Evolutionary conservation across 2,888 invertebrate genomes (phyloP), one percentile per base, ranked within the genome.

Genomic region (Nasonia oneida): DNA sequence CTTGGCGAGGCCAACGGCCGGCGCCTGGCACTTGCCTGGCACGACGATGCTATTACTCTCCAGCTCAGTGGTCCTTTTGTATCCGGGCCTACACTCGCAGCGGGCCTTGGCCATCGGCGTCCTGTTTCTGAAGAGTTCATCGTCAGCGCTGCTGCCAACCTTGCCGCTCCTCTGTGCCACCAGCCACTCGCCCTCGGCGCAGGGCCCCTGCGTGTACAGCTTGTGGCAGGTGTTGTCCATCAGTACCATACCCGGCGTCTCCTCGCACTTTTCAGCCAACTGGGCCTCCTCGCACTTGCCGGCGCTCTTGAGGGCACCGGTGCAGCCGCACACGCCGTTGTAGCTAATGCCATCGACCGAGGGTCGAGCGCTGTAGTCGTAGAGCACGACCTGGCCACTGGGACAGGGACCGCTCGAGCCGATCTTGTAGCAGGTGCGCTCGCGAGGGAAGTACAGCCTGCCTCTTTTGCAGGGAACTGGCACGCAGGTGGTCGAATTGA

Each of bases 331-430:
- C 76, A 97, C 95, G 0, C 97, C 98, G 89, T 97, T 97, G 92
- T 97, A 97, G 75, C 97, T 97, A 73, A 97, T 95, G 0, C 97
- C 97, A 90, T 97, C 97, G 2, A 97, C 91, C 0, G 97, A 97
- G 0, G 97, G 97, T 1, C 97, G 94, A 0, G 96, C 96, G 33
- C 96, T 96, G 90, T 97, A 96, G 93, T 98, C 97, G 92, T 97
- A 98, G 0, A 97, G 95, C 3, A 98, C 96, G 12, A 97, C 95
- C 91, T 96, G 96, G 1, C 96, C 96, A 8, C 94, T 92, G 0
- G 95, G 94, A 89, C 98, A 98, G 0, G 97, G 97, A 42, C 97
- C 97, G 47, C 95, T 95, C 0, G 96, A 95, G 0, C 97, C 97
- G 14, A 97, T 96, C 83, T 96, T 95, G 94, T 97, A 97, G 93